Evolutionary conservation across 2,797 vertebrate genomes (phyloP).

Genomic region (Scolopax bukidnonensis): DNA sequence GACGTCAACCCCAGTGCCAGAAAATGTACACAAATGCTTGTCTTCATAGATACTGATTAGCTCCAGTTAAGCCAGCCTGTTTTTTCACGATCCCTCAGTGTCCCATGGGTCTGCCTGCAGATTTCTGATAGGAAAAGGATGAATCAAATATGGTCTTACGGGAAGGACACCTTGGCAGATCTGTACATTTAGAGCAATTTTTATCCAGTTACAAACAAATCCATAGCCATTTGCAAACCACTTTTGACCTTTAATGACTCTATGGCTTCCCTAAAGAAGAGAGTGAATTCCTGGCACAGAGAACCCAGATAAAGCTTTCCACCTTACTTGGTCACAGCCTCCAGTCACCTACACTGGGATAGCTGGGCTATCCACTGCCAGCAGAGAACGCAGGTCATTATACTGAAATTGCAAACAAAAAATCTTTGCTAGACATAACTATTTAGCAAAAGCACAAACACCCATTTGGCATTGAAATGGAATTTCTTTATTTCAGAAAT

Average conservation of each 20-base stretch:
- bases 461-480: neutral
- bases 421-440: neutral
- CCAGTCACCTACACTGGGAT: neutral
- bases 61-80: neutral
- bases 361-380: neutral
- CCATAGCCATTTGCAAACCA: neutral
- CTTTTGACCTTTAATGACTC: neutral
- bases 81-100: neutral
- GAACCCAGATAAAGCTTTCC: neutral
- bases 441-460: neutral
- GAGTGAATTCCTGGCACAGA: neutral
- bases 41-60: neutral
- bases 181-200: neutral
- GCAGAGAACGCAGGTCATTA: neutral
- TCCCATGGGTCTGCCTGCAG: neutral
- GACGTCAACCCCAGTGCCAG: neutral
- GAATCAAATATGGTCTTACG: neutral
- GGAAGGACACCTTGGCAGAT: neutral
- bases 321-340: neutral
- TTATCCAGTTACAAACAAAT: neutral
- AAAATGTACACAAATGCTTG: neutral
- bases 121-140: neutral
- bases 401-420: neutral
- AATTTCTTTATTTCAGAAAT: neutral
- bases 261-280: neutral